Base-by-base conservation (phyloP, 2,797 vertebrate genomes). In the Poliocrania exsul region DNA sequence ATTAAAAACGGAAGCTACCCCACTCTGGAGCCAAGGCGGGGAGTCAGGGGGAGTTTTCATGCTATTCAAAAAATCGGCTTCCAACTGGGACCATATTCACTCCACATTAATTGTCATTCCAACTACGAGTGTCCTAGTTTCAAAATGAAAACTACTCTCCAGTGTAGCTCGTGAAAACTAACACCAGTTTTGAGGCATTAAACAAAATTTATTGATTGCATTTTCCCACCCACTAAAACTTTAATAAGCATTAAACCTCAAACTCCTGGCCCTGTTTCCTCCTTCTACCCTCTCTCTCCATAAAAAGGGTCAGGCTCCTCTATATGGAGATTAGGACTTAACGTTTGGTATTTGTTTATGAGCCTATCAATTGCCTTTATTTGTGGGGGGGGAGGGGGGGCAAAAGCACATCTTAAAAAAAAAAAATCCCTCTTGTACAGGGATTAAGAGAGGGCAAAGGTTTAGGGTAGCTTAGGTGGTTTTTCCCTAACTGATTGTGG, bases 91-190 rank as follows among this genome's bases (percentile, higher is more conserved):
- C 97, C 75, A 97, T 97, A 97, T 96, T 97, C 96, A 97, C 96
- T 97, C 97, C 97, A 88, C 94, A 97, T 98, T 99, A 98, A 99
- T 99, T 99, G 98, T 99, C 98, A 99, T 99, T 99, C 98, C 96
- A 98, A 98, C 98, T 98, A 98, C 98, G 97, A 98, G 98, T 98
- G 98, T 98, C 98, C 99, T 98, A 99, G 98, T 99, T 99, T 99
- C 98, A 98, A 98, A 98, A 97, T 95, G 92, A 93, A 97, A 97
- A 97, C 98, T 96, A 86, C 93, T 95, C 94, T 97, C 94, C 75
- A 88, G 81, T 86, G 66, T 61, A 88, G 89, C 93, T 61, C 90
- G 77, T 95, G 93, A 97, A 97, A 97, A 92, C 91, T 38, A 94
- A 95, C 92, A 95, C 87, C 92, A 72, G 88, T 86, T 96, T 90